A percentile compares a stretch with the other conserved stretches of the same genome.
Conservation (phyloP, 2,797 vertebrate genomes). For the Allochrocebus solatus region DNA sequence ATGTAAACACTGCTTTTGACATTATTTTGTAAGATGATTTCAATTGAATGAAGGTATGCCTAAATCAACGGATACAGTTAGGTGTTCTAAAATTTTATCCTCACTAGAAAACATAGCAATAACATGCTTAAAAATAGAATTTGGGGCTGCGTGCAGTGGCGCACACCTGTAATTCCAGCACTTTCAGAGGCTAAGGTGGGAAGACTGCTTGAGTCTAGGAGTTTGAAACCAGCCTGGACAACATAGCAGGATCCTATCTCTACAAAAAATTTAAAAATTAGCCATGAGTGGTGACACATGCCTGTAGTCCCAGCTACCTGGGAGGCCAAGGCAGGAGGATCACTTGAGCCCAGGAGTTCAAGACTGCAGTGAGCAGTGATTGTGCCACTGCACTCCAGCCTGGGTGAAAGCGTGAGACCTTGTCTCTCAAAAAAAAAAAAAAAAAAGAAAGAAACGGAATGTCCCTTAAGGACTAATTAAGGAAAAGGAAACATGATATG, state of each 20-base stretch:
- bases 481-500: slow-evolving; percentile 42
- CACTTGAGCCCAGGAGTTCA: neutral
- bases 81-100: neutral
- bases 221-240: neutral
- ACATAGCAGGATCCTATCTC: neutral
- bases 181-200: neutral
- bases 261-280: neutral
- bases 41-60: neutral
- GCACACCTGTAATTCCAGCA: neutral
- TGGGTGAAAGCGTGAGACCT: neutral
- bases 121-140: slow-evolving; percentile 23
- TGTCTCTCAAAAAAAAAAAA: neutral
- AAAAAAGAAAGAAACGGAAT: neutral
- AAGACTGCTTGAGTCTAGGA: neutral
- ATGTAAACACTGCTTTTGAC: neutral
- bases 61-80: neutral
- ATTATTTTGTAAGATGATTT: neutral
- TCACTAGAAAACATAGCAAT: slow-evolving; percentile 44
- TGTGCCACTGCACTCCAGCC: neutral
- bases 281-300: neutral
- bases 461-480: slow-evolving; percentile 21
- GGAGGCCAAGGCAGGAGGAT: neutral
- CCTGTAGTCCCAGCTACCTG: neutral
- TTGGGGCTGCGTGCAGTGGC: neutral
- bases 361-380: neutral